Percentiles rank a stretch among this genome's conserved stretches.
Conservation (phyloP, 1,140 invertebrate species). For the Drosophila gunungcola region DNA sequence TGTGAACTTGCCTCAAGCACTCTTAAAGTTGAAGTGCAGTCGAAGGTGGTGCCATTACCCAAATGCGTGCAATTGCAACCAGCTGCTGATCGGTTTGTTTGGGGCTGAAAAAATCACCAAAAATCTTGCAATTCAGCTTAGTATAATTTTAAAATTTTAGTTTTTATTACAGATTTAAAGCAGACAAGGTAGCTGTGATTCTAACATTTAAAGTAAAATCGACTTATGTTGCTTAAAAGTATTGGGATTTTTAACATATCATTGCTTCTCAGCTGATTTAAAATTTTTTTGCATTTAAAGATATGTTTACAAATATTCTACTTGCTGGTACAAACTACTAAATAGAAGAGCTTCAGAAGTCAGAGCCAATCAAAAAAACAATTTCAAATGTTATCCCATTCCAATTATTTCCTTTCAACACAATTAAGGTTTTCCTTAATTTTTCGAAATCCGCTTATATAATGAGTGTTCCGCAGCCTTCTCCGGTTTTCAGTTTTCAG, state of each 20-base stretch:
- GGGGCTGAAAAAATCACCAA: slow-evolving; percentile 5
- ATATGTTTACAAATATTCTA: not conserved
- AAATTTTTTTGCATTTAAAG: not conserved
- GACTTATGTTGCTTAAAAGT: too few relatives aligned
- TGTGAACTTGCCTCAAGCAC: slow-evolving; percentile 31
- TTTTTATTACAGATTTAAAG: slow-evolving; percentile 4
- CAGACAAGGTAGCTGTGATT: too few relatives aligned
- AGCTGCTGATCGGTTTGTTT: slow-evolving; percentile 19
- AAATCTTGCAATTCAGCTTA: slow-evolving; percentile 9
- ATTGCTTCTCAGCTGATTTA: not conserved
- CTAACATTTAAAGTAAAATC: too few relatives aligned
- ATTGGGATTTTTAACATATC: too few relatives aligned
- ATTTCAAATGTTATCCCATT: not conserved
- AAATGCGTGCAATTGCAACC: slow-evolving; percentile 20
- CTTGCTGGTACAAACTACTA: not conserved
- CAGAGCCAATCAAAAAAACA: too few relatives aligned
- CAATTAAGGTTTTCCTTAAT: not conserved
- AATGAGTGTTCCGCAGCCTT: slow-evolving; percentile 16
- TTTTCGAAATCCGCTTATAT: slow-evolving; percentile 18
- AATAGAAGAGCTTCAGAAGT: too few relatives aligned
- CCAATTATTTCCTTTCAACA: not conserved
- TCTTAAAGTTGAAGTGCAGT: slow-evolving; percentile 12
- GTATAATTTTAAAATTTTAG: slow-evolving; percentile 1
- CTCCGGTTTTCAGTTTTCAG: slow-evolving; percentile 1
- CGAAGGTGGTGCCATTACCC: slow-evolving; percentile 24